phyloP scores from a whole-genome alignment of 2,797 vertebrate genomes.

The Aselliscus stoliczkanus region DNA sequence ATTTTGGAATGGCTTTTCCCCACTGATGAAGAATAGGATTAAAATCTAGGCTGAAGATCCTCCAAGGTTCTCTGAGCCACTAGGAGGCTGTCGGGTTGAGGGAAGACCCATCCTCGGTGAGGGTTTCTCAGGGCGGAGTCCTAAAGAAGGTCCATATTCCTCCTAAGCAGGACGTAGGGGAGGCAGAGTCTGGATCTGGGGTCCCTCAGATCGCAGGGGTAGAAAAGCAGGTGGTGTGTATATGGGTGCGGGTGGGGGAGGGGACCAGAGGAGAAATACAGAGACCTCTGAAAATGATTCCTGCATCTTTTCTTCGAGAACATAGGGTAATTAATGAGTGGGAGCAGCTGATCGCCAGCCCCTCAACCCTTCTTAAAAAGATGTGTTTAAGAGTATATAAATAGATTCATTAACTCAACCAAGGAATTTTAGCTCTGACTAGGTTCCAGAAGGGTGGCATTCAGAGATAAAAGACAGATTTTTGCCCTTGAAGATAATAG shows the following conservation, averaged over 20 bases:
- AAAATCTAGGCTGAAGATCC: neutral
- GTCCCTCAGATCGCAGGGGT: neutral
- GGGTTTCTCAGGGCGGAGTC: neutral
- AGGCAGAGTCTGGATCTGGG: neutral
- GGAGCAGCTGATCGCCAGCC: neutral
- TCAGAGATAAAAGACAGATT: neutral
- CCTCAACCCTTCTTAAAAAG: neutral
- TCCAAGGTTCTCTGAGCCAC: neutral
- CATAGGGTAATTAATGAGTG: neutral
- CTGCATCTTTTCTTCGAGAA: neutral
- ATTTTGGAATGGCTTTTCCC: neutral
- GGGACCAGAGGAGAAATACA: neutral
- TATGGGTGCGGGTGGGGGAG: neutral
- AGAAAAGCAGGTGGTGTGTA: neutral
- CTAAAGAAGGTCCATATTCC: neutral
- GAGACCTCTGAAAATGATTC: neutral
- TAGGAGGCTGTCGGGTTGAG: neutral
- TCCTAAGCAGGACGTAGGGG: neutral
- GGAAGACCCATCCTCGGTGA: neutral
- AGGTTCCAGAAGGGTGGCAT: neutral
- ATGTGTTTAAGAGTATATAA: neutral
- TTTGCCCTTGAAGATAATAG: neutral
- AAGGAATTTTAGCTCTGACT: neutral
- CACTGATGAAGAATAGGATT: neutral
- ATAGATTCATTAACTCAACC: neutral